phyloP scores from a whole-genome alignment of 2,797 vertebrate species.

The Poeciliopsis turneri region DNA sequence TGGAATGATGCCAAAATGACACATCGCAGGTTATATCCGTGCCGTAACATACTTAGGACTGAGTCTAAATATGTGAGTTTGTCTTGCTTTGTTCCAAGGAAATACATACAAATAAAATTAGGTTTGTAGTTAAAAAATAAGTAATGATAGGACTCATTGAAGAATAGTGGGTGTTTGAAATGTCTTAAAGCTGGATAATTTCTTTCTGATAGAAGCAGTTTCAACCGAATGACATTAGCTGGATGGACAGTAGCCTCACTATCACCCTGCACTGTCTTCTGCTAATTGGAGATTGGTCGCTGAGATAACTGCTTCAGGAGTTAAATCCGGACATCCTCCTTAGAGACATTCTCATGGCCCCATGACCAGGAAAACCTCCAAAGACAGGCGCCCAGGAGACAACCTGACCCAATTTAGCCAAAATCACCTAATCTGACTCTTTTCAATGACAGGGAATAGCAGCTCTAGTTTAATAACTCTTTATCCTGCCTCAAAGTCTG shows the following conservation, averaged over 20 bases:
- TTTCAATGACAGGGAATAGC: background rate
- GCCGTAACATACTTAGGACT: background rate
- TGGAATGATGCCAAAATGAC: constrained; percentile 52
- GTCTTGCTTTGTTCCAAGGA: constrained; percentile 2
- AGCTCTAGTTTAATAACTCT: background rate
- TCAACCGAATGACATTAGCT: background rate
- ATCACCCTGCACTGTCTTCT: background rate
- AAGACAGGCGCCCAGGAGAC: background rate
- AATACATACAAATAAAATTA: constrained; percentile 5
- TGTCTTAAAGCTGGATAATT: background rate
- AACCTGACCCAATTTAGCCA: background rate
- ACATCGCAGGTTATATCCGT: constrained; percentile 26
- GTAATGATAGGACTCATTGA: background rate
- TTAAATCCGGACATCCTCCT: background rate
- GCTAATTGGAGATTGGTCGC: background rate
- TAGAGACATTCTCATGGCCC: background rate
- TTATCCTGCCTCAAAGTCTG: background rate
- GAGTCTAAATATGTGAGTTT: background rate
- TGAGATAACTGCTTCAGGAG: background rate
- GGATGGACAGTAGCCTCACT: background rate
- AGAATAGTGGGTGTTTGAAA: background rate
- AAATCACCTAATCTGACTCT: constrained; percentile 2
- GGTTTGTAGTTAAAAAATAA: constrained; percentile 32
- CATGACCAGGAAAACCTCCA: background rate
- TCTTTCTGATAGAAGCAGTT: background rate